Evolutionary conservation across 2,888 invertebrate species (phyloP).

Genomic region (Colostygia pectinataria): DNA sequence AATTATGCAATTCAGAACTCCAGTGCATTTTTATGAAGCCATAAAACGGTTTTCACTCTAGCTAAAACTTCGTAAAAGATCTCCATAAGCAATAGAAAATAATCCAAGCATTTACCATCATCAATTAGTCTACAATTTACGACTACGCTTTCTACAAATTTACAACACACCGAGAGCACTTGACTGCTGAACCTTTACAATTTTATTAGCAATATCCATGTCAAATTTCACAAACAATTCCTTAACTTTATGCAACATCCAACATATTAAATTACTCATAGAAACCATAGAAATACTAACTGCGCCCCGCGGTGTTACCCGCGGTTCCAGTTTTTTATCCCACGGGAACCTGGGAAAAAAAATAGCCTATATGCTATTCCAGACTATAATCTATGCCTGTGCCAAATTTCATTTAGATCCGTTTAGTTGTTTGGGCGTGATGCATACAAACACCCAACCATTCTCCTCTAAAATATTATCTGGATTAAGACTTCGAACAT

Average conservation of each 20-base stretch:
- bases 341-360: too few species aligned
- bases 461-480: too few species aligned
- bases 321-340: too few species aligned
- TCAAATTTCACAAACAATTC: slow-evolving; percentile 17
- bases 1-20: not conserved
- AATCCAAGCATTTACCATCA: slow-evolving; percentile 16
- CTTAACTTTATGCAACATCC: slow-evolving; percentile 13
- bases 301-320: too few species aligned
- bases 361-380: too few species aligned
- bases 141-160: slow-evolving; percentile 16
- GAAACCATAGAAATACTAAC: too few species aligned
- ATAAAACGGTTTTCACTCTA: slow-evolving; percentile 5
- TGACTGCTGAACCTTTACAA: slow-evolving; percentile 16
- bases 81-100: slow-evolving; percentile 19
- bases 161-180: slow-evolving; percentile 25
- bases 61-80: slow-evolving; percentile 1
- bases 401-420: too few species aligned
- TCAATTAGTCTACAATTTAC: too few species aligned
- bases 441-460: too few species aligned
- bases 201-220: slow-evolving; percentile 12
- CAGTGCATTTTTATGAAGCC: not conserved
- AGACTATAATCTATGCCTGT: too few species aligned
- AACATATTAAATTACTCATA: not conserved
- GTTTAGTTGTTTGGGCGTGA: too few species aligned
- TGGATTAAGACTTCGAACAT: too few species aligned